These are phyloP conservation scores for Agapetus fuscipes DNA, from an alignment of 2,888 invertebrate genomes.

Conservation along the genomic window DNA sequence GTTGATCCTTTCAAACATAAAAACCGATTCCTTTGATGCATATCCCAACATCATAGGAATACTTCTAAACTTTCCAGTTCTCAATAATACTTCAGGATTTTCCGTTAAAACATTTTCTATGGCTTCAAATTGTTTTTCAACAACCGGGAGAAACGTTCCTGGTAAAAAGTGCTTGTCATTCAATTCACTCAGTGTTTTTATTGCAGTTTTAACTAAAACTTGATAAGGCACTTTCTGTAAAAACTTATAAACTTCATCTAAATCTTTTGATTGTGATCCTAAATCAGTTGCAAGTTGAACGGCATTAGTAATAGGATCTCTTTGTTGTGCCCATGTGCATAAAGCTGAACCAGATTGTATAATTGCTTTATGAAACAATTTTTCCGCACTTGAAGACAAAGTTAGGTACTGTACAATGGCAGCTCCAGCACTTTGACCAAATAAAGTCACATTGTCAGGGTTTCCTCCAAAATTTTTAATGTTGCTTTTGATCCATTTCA, in stretches of 20 bases:
- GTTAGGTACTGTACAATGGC: slow-evolving; percentile 5
- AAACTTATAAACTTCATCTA: slow-evolving; percentile 8
- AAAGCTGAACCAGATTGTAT: slow-evolving; percentile 6
- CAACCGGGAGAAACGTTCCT: slow-evolving; percentile 11
- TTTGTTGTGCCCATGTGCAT: slow-evolving; percentile 7
- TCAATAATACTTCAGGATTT: slow-evolving; percentile 8
- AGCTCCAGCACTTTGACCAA: slow-evolving; percentile 8
- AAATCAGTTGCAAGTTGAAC: slow-evolving; percentile 1
- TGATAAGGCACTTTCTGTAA: slow-evolving; percentile 8
- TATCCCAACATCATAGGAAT: slow-evolving; percentile 32
- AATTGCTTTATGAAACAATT: slow-evolving; percentile 7
- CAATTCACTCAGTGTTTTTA: slow-evolving; percentile 3
- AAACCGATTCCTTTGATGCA: slow-evolving; percentile 30
- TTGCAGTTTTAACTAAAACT: slow-evolving; percentile 5
- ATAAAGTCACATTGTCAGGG: slow-evolving; percentile 7
- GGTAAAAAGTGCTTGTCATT: slow-evolving; percentile 4
- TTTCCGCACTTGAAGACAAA: slow-evolving; percentile 5
- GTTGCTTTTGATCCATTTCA: slow-evolving; percentile 8
- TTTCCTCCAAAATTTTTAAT: slow-evolving; percentile 8
- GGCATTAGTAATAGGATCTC: slow-evolving; percentile 2
- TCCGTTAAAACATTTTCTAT: slow-evolving; percentile 7
- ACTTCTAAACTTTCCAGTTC: slow-evolving; percentile 24
- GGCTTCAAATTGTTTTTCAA: slow-evolving; percentile 10
- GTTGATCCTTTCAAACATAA: slow-evolving; percentile 17
- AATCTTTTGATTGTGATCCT: slow-evolving; percentile 4